These are phyloP conservation scores for Argyresthia albistria DNA, from an alignment of 2,888 invertebrate genomes.

Conservation along the genomic window DNA sequence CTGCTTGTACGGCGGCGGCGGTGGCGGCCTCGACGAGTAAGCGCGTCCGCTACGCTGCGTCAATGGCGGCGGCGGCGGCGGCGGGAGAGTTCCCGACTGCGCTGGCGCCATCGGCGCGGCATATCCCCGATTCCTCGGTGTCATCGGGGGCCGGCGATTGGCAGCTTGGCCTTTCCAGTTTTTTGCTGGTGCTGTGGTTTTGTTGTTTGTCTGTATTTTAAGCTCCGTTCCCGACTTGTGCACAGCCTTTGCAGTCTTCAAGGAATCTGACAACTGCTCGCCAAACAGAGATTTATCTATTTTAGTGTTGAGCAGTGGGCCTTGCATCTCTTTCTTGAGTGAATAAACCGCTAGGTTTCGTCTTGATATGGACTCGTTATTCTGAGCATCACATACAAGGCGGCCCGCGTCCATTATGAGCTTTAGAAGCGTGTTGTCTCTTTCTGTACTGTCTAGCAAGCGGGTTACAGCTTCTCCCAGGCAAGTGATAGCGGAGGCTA, in stretches of 20 bases:
- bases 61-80: no score
- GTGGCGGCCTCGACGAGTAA: no score
- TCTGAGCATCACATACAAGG: conserved; percentile 11
- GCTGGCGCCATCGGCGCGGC: no score
- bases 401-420: conserved; percentile 11
- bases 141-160: conserved; percentile 9
- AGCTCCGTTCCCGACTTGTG: conserved; percentile 11
- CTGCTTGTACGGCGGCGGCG: not conserved
- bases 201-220: conserved; percentile 2
- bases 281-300: conserved; percentile 14
- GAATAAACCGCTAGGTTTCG: conserved; percentile 9
- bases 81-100: not conserved
- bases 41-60: no score
- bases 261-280: conserved; percentile 10
- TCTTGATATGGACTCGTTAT: conserved; percentile 10
- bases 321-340: conserved; percentile 15
- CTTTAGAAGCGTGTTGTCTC: conserved; percentile 5
- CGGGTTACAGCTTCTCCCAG: conserved; percentile 10
- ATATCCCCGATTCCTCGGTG: not conserved
- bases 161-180: conserved; percentile 2
- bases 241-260: conserved; percentile 14
- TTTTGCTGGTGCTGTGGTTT: not conserved
- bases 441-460: conserved; percentile 5
- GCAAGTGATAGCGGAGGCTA: conserved; percentile 12
- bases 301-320: conserved; percentile 12